Percentiles rank a stretch among this genome's conserved stretches.
Evolutionary conservation across 2,888 invertebrate genomes (phyloP).

Genomic region (Lampropteryx suffumata): DNA sequence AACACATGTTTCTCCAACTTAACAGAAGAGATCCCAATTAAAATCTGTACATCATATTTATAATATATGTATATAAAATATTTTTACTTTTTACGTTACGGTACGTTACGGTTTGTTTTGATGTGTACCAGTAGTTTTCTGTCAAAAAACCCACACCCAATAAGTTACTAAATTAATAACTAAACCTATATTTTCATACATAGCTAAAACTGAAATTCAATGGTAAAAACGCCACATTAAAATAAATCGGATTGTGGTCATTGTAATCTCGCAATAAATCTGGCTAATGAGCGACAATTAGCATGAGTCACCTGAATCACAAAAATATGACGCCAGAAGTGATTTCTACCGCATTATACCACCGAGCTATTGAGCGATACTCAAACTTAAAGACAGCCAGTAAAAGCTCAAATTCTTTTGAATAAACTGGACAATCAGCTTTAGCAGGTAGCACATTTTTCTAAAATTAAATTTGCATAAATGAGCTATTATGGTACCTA

Average conservation of each 20-base stretch:
- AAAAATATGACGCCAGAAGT: neutral
- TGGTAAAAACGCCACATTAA: slow-evolving; percentile 29
- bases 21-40: too few species aligned
- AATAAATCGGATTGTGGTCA: slow-evolving; percentile 29
- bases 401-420: neutral
- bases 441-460: neutral
- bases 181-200: slow-evolving; percentile 2
- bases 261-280: slow-evolving; percentile 37
- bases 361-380: neutral
- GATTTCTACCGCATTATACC: neutral
- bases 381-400: neutral
- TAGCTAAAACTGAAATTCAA: slow-evolving; percentile 16
- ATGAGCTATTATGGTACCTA: neutral
- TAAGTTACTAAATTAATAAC: neutral
- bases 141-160: too few species aligned
- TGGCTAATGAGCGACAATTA: slow-evolving; percentile 36
- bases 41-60: too few species aligned
- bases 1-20: too few species aligned
- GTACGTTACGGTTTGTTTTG: too few species aligned
- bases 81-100: too few species aligned
- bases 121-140: too few species aligned
- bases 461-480: neutral
- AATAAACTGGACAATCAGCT: neutral
- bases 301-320: slow-evolving; percentile 33
- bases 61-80: too few species aligned